phyloP scores from a whole-genome alignment of 2,888 invertebrate genomes.

The Morpho achilles region DNA sequence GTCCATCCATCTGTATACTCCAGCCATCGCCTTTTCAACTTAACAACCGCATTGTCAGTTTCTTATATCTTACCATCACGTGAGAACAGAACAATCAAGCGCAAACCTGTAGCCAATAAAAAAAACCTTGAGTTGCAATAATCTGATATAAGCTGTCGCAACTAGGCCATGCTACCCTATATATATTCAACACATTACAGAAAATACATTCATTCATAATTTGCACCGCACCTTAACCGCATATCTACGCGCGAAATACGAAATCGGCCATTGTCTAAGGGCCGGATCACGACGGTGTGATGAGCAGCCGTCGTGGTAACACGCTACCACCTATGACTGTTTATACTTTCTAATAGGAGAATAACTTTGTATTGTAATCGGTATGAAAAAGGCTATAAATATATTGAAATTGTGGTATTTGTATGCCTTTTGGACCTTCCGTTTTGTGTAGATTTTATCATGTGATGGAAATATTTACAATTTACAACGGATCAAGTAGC shows the following conservation, averaged over 20 bases:
- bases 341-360: slow-evolving; percentile 38
- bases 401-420: slow-evolving; percentile 28
- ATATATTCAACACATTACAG: slow-evolving; percentile 35
- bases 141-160: slow-evolving; percentile 29
- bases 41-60: too few relatives aligned
- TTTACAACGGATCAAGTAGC: slow-evolving; percentile 1
- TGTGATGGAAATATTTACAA: slow-evolving; percentile 13
- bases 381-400: slow-evolving; percentile 24
- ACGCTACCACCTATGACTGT: slow-evolving; percentile 30
- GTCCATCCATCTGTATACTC: too few relatives aligned
- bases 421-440: slow-evolving; percentile 20
- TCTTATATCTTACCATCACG: too few relatives aligned
- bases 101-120: too few relatives aligned
- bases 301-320: slow-evolving; percentile 41
- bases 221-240: slow-evolving; percentile 40
- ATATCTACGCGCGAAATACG: slow-evolving; percentile 53
- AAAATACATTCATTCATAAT: slow-evolving; percentile 1
- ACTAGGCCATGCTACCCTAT: too few relatives aligned
- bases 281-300: slow-evolving; percentile 61
- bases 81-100: too few relatives aligned
- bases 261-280: slow-evolving; percentile 68
- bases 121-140: too few relatives aligned
- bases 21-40: too few relatives aligned
- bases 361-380: slow-evolving; percentile 33
- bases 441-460: slow-evolving; percentile 22